A percentile compares a stretch with the other conserved stretches of the same genome.
phyloP scores from a whole-genome alignment of 1,140 invertebrate species.

The Campoletis sonorensis region DNA sequence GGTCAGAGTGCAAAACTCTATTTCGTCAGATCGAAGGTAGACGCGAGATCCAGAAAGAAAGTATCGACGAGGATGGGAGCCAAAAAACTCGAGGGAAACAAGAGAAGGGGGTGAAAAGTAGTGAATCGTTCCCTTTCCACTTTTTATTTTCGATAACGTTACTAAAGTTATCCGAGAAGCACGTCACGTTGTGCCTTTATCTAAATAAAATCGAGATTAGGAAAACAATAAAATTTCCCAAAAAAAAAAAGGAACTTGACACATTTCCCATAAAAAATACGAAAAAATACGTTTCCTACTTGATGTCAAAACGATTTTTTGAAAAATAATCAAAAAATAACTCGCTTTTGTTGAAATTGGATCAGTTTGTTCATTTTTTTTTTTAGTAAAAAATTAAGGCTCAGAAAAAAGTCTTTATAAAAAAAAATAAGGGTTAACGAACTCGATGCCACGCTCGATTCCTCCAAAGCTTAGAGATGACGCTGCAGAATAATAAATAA shows the following conservation, averaged over 20 bases:
- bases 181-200: background rate
- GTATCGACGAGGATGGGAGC: background rate
- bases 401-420: background rate
- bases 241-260: no score
- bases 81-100: slow-evolving; percentile 1
- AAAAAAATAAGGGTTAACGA: slow-evolving; percentile 11
- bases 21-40: slow-evolving; percentile 17
- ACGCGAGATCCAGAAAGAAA: background rate
- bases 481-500: slow-evolving; percentile 28
- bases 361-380: no score
- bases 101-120: background rate
- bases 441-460: slow-evolving; percentile 9
- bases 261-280: no score
- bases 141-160: background rate
- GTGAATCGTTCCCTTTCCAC: background rate
- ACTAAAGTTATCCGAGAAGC: background rate
- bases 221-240: background rate
- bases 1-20: slow-evolving; percentile 36
- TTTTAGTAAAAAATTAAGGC: background rate
- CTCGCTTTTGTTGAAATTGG: no score
- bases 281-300: no score
- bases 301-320: no score
- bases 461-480: slow-evolving; percentile 23
- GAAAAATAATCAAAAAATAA: no score
- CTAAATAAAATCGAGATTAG: background rate